Evolutionary conservation across 2,797 vertebrate species (phyloP), one percentile per base, ranked within the genome.

Genomic region (Semotilus atromaculatus): DNA sequence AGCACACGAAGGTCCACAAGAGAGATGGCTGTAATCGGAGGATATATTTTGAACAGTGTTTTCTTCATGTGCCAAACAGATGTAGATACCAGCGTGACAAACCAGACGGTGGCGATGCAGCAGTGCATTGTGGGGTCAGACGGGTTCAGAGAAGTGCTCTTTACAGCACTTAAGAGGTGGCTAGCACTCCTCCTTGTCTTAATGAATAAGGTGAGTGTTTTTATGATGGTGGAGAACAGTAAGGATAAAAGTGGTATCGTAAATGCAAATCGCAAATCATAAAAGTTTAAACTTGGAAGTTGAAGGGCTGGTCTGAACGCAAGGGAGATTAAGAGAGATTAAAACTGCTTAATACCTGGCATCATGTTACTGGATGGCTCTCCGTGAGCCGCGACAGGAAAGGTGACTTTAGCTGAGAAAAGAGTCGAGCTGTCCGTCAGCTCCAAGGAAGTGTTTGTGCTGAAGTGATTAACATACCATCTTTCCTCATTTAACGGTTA

Each of bases 271-370:
- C 87, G 86, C 86, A 91, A 92, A 90, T 91, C 90, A 88, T 88
- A 90, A 92, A 93, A 70, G 86, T 92, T 92, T 91, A 88, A 90
- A 91, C 91, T 88, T 90, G 91, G 88, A 91, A 92, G 92, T 89
- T 90, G 89, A 89, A 91, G 90, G 93, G 91, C 89, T 91, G 94
- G 90, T 88, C 88, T 88, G 91, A 93, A 93, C 92, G 89, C 90
- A 2, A 85, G 90, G 92, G 92, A 94, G 94, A 94, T 95, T 94
- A 94, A 92, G 92, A 92, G 88, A 94, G 94, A 95, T 95, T 94
- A 94, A 94, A 94, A 92, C 81, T 93, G 87, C 90, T 92, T 95
- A 93, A 94, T 93, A 93, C 93, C 93, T 94, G 93, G 91, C 92
- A 93, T 91, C 91, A 87, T 92, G 88, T 92, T 91, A 86, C 89